Conservation (phyloP, 1,140 invertebrate species). For the Sycobia sp. region DNA sequence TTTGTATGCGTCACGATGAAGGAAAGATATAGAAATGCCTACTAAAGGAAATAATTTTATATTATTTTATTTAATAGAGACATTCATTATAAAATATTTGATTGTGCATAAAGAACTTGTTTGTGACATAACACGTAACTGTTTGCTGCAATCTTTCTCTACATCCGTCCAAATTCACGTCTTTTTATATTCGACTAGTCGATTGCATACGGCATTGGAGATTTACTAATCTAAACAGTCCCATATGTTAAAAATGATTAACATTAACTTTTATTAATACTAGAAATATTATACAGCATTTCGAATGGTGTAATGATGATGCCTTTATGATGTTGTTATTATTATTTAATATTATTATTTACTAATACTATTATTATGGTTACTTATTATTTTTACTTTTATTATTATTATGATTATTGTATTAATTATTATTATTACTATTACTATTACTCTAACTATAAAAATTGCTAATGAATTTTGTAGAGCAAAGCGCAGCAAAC, state of each 20-base stretch:
- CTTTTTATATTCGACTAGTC: constrained; percentile 25
- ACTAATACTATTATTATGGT: constrained; percentile 19
- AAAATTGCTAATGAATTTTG: constrained; percentile 33
- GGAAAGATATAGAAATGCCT: constrained; percentile 16
- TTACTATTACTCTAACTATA: constrained; percentile 14
- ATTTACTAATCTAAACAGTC: constrained; percentile 1
- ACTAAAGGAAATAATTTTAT: constrained; percentile 18
- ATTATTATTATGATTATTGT: constrained; percentile 1
- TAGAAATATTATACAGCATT: no score
- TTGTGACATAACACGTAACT: constrained; percentile 40
- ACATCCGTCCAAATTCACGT: constrained; percentile 43
- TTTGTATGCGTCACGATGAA: constrained; percentile 17
- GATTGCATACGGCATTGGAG: neutral
- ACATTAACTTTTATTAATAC: neutral
- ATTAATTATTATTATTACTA: constrained; percentile 20
- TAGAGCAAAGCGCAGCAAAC: constrained; percentile 50
- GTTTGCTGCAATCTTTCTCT: constrained; percentile 47
- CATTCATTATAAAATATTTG: constrained; percentile 33
- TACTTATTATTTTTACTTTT: constrained; percentile 23
- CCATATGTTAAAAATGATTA: constrained; percentile 33
- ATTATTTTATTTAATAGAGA: constrained; percentile 24
- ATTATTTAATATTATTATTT: constrained; percentile 2
- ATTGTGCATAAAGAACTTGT: constrained; percentile 35
- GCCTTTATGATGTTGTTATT: neutral
- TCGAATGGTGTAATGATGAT: no score